These are phyloP conservation scores for Neolamprologus sp. DNA, from an alignment of 2,113 vertebrate species.

Conservation along the genomic window DNA sequence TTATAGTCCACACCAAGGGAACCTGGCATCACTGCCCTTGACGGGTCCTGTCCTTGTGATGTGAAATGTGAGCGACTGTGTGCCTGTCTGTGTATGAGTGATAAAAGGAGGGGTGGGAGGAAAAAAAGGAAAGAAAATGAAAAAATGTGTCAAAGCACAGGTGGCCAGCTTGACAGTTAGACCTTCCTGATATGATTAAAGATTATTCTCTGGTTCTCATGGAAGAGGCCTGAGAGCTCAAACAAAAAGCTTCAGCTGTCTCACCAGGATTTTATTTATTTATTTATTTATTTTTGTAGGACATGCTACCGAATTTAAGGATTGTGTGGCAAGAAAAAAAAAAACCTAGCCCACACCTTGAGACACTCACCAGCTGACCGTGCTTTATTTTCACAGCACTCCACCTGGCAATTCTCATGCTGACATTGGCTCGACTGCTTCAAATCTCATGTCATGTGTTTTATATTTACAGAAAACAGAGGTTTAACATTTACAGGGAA, in stretches of 20 bases:
- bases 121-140: not conserved
- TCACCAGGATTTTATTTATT: not conserved
- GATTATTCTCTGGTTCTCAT: not conserved
- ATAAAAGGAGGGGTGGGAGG: not conserved
- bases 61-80: conserved; percentile 4
- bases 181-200: conserved; percentile 37
- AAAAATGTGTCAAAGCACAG: conserved; percentile 22
- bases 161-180: conserved; percentile 42
- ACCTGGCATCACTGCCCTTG: conserved; percentile 31
- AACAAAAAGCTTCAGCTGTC: not conserved
- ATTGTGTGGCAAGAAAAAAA: not conserved
- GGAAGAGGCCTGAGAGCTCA: not conserved
- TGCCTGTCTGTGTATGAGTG: not conserved
- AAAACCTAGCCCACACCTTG: not conserved
- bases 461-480: not conserved
- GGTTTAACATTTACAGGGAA: not conserved
- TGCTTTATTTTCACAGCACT: not conserved
- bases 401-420: not conserved
- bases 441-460: not conserved
- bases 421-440: not conserved
- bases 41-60: conserved; percentile 36
- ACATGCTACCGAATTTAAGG: not conserved
- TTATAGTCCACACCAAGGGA: conserved; percentile 39
- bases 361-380: not conserved
- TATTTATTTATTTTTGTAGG: not conserved